These are phyloP conservation scores for Diceros bicornis DNA, from an alignment of 2,797 vertebrate species.

Conservation along the genomic window DNA sequence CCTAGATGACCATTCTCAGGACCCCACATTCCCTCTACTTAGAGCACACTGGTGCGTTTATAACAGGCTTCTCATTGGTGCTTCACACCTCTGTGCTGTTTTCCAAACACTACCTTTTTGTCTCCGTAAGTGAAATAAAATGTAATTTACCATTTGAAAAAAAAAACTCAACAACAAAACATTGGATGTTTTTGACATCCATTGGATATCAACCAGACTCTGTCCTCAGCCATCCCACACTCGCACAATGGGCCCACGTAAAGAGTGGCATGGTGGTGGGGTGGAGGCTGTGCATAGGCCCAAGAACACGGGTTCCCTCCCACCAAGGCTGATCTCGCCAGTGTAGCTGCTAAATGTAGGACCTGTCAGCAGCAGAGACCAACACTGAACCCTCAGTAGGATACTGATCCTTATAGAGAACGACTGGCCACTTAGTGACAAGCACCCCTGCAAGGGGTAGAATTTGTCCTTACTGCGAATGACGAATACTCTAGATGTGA, in stretches of 20 bases:
- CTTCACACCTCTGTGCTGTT: slow-evolving; percentile 67
- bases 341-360: not conserved
- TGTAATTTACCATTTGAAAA: slow-evolving; percentile 84
- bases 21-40: slow-evolving; percentile 51
- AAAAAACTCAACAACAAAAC: not conserved
- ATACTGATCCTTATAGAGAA: not conserved
- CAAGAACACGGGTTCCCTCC: not conserved
- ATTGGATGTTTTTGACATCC: not conserved
- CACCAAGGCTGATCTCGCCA: not conserved
- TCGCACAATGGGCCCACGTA: not conserved
- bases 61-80: slow-evolving; percentile 71
- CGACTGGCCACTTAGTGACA: not conserved
- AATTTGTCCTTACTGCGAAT: not conserved
- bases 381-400: not conserved
- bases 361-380: not conserved
- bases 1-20: not conserved
- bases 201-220: not conserved
- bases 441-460: not conserved
- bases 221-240: not conserved
- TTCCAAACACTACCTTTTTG: slow-evolving; percentile 58
- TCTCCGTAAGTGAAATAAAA: slow-evolving; percentile 89
- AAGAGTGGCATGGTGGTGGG: not conserved
- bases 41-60: slow-evolving; percentile 76
- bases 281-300: not conserved
- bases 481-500: not conserved